Conservation (phyloP, 2,113 vertebrate genomes). For the Lynx canadensis region DNA sequence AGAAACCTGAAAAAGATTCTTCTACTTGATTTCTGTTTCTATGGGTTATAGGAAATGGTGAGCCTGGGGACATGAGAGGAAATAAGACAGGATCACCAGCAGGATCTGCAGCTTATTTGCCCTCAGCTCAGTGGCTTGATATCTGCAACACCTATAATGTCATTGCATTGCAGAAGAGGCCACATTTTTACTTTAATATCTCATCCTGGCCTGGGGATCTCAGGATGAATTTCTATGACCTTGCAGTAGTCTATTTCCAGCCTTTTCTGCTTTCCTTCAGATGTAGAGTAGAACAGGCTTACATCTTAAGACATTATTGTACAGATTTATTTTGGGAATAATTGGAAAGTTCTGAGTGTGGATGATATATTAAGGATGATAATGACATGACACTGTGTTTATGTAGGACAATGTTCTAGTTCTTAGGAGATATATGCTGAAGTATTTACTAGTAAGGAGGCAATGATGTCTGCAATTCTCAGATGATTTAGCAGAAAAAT, state of each 20-base stretch:
- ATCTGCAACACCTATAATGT: neutral
- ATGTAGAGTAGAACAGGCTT: neutral
- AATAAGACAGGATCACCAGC: neutral
- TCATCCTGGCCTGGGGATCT: neutral
- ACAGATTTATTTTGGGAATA: neutral
- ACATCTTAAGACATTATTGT: neutral
- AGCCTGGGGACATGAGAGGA: slow-evolving; percentile 11
- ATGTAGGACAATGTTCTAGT: neutral
- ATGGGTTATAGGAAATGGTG: neutral
- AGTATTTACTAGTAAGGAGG: neutral
- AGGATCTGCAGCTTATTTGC: neutral
- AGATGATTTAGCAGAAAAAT: neutral
- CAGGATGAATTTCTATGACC: neutral
- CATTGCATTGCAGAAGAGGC: neutral
- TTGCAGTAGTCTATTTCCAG: neutral
- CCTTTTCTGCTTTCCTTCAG: neutral
- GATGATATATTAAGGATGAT: neutral
- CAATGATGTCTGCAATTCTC: neutral
- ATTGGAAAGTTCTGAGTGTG: neutral
- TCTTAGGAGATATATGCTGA: neutral
- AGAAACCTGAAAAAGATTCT: slow-evolving; percentile 17
- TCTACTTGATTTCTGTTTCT: slow-evolving; percentile 22
- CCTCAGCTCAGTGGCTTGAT: neutral
- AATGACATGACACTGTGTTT: neutral
- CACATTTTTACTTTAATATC: neutral